Evolutionary conservation across 2,797 vertebrate species (phyloP).

Genomic region (Hafferia zeledoni): DNA sequence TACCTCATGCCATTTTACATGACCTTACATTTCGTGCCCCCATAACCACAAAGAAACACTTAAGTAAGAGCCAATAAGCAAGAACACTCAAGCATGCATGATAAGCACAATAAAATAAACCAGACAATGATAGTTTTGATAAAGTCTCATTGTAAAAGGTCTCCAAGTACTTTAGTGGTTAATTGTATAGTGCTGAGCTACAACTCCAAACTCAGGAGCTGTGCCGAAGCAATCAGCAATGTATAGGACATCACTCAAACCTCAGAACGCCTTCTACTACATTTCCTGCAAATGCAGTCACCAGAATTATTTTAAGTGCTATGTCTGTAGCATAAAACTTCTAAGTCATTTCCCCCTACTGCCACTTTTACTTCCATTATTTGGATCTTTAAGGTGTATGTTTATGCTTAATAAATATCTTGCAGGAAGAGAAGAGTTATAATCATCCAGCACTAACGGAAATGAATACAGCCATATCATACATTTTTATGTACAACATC

Average conservation of each 20-base stretch:
- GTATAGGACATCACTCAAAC: background rate
- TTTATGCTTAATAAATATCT: background rate
- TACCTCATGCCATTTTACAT: background rate
- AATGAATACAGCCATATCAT: background rate
- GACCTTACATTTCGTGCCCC: background rate
- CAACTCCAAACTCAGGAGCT: background rate
- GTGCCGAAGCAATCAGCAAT: rapidly evolving
- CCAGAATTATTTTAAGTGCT: background rate
- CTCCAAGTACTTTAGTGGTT: background rate
- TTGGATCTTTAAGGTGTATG: background rate
- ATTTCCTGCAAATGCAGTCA: background rate
- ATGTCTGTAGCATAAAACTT: background rate
- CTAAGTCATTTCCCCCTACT: background rate
- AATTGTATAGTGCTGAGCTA: background rate
- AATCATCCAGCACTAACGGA: background rate
- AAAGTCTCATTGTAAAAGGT: background rate
- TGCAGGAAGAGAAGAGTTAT: background rate
- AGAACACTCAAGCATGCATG: background rate
- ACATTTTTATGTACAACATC: background rate
- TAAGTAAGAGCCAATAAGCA: background rate
- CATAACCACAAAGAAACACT: background rate
- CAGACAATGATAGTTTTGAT: background rate
- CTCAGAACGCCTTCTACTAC: background rate
- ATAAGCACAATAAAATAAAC: background rate
- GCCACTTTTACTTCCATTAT: background rate